Conservation (phyloP, 2,888 invertebrate genomes). For the Oligia latruncula region DNA sequence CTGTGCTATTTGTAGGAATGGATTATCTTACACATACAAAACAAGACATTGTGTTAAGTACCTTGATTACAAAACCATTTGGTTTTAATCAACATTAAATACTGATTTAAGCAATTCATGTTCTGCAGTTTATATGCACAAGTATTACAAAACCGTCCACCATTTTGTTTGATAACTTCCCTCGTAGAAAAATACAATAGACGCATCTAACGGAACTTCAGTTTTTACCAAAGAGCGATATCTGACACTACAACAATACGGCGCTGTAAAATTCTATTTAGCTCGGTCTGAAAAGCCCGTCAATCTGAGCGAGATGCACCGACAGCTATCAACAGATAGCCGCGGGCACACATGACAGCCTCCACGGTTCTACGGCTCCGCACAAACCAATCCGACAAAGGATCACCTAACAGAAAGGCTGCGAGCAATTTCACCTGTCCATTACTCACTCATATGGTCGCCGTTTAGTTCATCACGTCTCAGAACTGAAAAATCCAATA, state of each 20-base stretch:
- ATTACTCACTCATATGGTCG: slow-evolving; percentile 71
- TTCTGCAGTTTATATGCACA: neutral
- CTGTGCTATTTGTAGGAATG: neutral
- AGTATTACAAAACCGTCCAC: neutral
- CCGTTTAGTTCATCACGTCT: slow-evolving; percentile 60
- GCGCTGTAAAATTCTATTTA: slow-evolving; percentile 76
- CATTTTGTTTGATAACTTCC: slow-evolving; percentile 3
- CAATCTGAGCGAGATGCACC: slow-evolving; percentile 74
- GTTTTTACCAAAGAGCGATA: slow-evolving; percentile 51
- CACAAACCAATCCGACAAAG: slow-evolving; percentile 76
- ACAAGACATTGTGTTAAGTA: neutral
- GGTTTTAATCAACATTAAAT: neutral
- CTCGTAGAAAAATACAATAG: slow-evolving; percentile 23
- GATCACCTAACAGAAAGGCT: slow-evolving; percentile 76
- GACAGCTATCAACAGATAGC: slow-evolving; percentile 81
- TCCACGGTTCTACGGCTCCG: slow-evolving; percentile 65
- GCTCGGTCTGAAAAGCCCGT: slow-evolving; percentile 73
- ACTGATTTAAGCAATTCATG: neutral
- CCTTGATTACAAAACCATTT: neutral
- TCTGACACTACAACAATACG: slow-evolving; percentile 60
- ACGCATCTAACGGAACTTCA: slow-evolving; percentile 28
- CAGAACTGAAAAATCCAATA: slow-evolving; percentile 56
- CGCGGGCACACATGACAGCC: slow-evolving; percentile 73
- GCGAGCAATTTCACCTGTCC: slow-evolving; percentile 75
- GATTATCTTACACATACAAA: slow-evolving; percentile 13